Evolutionary conservation across 2,113 vertebrate genomes (phyloP).

Genomic region (Ranitomeya variabilis): DNA sequence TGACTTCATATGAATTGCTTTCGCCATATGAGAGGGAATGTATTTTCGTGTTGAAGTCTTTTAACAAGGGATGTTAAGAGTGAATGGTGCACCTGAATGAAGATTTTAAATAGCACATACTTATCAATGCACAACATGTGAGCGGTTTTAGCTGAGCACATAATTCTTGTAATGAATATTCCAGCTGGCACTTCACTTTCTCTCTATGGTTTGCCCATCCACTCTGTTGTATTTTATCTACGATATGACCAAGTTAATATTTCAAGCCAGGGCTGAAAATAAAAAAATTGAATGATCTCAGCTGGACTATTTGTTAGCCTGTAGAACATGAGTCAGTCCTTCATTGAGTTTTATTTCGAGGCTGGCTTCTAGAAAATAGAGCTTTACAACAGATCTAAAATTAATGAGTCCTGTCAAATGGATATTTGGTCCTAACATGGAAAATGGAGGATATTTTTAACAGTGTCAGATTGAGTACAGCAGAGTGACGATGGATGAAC

Average conservation of each 20-base stretch:
- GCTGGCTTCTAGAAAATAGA: not conserved
- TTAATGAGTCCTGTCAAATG: not conserved
- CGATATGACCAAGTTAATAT: slow-evolving; percentile 21
- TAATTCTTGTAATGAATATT: slow-evolving; percentile 53
- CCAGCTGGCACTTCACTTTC: slow-evolving; percentile 53
- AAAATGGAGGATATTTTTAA: not conserved
- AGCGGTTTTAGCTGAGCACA: slow-evolving; percentile 48
- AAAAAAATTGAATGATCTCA: slow-evolving; percentile 49
- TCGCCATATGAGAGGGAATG: slow-evolving; percentile 30
- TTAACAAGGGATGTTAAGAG: slow-evolving; percentile 24
- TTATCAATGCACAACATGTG: slow-evolving; percentile 53
- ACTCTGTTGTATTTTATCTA: slow-evolving; percentile 1
- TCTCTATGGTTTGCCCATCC: not conserved
- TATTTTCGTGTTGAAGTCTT: slow-evolving; percentile 16
- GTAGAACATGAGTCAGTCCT: slow-evolving; percentile 32
- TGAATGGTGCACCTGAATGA: slow-evolving; percentile 37
- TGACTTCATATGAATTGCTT: slow-evolving; percentile 43
- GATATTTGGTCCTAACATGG: not conserved
- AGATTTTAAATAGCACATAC: slow-evolving; percentile 52
- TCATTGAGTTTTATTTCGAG: not conserved
- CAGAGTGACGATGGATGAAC: not conserved
- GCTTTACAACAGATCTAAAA: slow-evolving; percentile 2
- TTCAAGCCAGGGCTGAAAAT: slow-evolving; percentile 36
- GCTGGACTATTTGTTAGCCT: slow-evolving; percentile 39
- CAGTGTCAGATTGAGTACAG: not conserved